A percentile compares a stretch with the other conserved stretches of the same genome.
Evolutionary conservation across 2,797 vertebrate species (phyloP).

Genomic region (Melanotaenia pygmaea): DNA sequence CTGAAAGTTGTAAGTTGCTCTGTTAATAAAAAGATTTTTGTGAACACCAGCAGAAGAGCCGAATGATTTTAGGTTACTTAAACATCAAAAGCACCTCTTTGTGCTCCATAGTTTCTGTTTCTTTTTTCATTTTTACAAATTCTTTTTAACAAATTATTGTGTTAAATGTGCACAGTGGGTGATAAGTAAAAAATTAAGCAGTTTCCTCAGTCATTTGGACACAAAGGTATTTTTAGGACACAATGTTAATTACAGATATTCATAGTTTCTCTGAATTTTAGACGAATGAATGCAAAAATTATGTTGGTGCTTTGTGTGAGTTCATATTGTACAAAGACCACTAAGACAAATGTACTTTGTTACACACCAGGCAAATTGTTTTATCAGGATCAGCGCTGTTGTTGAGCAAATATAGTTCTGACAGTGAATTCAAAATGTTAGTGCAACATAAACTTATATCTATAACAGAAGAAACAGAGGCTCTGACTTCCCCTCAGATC

Average conservation of each 20-base stretch:
- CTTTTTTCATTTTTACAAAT: constrained; percentile 1
- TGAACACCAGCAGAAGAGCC: constrained; percentile 18
- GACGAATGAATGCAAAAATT: not conserved
- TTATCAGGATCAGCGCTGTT: not conserved
- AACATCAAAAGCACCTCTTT: constrained; percentile 23
- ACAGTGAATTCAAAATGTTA: not conserved
- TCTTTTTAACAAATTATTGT: not conserved
- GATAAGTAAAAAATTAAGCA: not conserved
- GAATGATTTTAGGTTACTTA: constrained; percentile 20
- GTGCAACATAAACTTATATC: not conserved
- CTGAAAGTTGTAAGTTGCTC: not conserved
- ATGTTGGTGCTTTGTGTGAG: not conserved
- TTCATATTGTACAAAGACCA: not conserved
- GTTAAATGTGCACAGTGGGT: not conserved
- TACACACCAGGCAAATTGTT: not conserved
- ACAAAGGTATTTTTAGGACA: not conserved
- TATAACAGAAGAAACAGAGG: not conserved
- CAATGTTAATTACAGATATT: not conserved
- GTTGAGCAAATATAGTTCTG: not conserved
- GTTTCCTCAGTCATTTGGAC: not conserved
- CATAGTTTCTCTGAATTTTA: not conserved
- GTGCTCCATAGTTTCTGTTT: constrained; percentile 4
- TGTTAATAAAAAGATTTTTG: constrained; percentile 6
- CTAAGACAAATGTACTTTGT: not conserved
- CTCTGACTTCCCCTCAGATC: not conserved